Conservation (phyloP, 1,140 invertebrate species). For the Wiebesia pumilae region DNA sequence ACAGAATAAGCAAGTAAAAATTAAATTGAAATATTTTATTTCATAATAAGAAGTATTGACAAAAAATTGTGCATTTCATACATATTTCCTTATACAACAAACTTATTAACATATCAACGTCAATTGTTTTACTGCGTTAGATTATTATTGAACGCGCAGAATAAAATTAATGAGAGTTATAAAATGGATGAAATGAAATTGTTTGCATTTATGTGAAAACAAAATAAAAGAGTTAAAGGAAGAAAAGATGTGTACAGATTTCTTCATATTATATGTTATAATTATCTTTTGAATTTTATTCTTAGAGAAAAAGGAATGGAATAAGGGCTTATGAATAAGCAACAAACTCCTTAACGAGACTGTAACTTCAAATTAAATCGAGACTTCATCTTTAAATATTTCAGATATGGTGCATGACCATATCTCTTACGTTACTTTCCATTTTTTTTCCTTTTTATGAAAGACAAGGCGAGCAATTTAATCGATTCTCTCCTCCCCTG, state of each 20-base stretch:
- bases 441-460: background rate
- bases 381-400: constrained; percentile 10
- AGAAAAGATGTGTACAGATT: too few species aligned
- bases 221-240: too few species aligned
- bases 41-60: background rate
- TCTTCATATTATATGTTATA: too few species aligned
- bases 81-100: too few species aligned
- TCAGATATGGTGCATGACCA: background rate
- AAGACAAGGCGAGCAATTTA: background rate
- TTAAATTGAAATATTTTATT: background rate
- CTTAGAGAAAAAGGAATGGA: background rate
- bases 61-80: too few species aligned
- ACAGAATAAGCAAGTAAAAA: background rate
- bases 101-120: too few species aligned
- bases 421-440: background rate
- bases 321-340: background rate
- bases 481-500: background rate
- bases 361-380: background rate
- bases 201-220: too few species aligned
- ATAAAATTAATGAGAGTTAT: too few species aligned
- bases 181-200: too few species aligned
- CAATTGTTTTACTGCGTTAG: too few species aligned
- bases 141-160: too few species aligned
- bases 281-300: background rate
- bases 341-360: background rate